A percentile compares a stretch with the other conserved stretches of the same genome.
These are phyloP conservation scores for Ceramica pisi DNA, from an alignment of 2,888 invertebrate genomes.

Conservation along the genomic window DNA sequence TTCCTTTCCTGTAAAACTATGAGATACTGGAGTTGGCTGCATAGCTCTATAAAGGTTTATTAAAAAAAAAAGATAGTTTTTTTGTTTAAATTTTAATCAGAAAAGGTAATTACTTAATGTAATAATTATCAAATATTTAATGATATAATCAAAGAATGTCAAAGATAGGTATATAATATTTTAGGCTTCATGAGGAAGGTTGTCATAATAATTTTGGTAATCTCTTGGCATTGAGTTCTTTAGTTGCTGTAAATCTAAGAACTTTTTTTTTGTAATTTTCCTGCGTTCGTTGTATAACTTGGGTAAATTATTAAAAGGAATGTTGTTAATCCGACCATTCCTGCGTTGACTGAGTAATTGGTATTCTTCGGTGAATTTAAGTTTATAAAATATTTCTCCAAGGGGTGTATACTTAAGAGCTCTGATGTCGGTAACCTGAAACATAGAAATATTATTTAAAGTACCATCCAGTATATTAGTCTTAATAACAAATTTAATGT, in stretches of 20 bases:
- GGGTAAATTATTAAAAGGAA: conserved; percentile 6
- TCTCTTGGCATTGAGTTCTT: conserved; percentile 32
- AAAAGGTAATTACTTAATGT: too few species aligned
- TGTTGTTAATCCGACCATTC: background rate
- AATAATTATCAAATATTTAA: too few species aligned
- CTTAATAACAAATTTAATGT: background rate
- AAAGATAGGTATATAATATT: too few species aligned
- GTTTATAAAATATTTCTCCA: conserved; percentile 9
- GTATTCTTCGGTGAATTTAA: conserved; percentile 1
- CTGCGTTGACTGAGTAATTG: conserved; percentile 1
- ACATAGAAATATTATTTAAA: background rate
- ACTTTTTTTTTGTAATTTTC: conserved; percentile 14
- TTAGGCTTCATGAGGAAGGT: too few species aligned
- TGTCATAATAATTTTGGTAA: conserved; percentile 19
- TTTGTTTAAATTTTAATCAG: too few species aligned
- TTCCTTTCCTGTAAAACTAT: background rate
- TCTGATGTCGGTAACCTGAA: conserved; percentile 2
- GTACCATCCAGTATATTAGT: background rate
- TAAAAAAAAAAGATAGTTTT: background rate
- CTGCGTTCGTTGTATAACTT: conserved; percentile 1
- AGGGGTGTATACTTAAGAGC: background rate
- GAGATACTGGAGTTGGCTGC: background rate
- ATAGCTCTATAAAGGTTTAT: background rate
- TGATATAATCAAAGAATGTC: too few species aligned
- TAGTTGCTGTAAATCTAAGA: conserved; percentile 22